Base-by-base conservation (phyloP, 2,888 invertebrate species). In the Tiphia femorata region DNA sequence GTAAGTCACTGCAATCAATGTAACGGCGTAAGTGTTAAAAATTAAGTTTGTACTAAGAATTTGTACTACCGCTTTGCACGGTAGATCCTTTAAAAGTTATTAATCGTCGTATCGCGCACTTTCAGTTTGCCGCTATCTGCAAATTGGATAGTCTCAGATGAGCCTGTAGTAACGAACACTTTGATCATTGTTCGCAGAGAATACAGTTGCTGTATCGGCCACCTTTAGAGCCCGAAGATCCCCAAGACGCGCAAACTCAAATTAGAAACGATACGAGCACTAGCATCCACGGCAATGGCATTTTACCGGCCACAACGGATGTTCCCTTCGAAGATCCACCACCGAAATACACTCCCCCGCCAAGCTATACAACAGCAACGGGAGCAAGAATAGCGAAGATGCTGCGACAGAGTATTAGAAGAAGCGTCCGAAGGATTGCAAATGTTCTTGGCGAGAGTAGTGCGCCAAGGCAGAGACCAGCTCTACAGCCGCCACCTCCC, bases 271-370 rank as follows among this genome's bases (percentile, higher is more conserved):
- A 78, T 6, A 67, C 67, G 2, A 67, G 54, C 8, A 69, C 67
- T 10, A 74, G 76, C 41, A 76, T 76, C 50, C 82, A 72, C 62
- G 78, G 77, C 3, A 81, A 80, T 41, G 81, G 80, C 8, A 72
- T 79, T 23, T 54, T 81, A 6, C 71, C 80, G 1, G 56, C 77
- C 1, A 75, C 77, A 16, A 76, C 76, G 10, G 83, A 82, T 43
- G 68, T 84, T 20, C 80, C 84, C 7, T 80, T 84, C 37, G 89
- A 89, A 73, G 95, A 95, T 85, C 94, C 94, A 1, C 95, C 95
- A 2, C 96, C 96, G 44, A 96, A 96, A 82, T 96, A 96, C 84
- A 96, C 95, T 0, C 96, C 96, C 0, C 96, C 96, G 1, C 96
- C 96, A 0, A 94, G 94, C 0, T 96, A 96, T 80, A 94, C 95